Conservation (phyloP, 2,888 invertebrate genomes). For the Camptogramma bilineatum region DNA sequence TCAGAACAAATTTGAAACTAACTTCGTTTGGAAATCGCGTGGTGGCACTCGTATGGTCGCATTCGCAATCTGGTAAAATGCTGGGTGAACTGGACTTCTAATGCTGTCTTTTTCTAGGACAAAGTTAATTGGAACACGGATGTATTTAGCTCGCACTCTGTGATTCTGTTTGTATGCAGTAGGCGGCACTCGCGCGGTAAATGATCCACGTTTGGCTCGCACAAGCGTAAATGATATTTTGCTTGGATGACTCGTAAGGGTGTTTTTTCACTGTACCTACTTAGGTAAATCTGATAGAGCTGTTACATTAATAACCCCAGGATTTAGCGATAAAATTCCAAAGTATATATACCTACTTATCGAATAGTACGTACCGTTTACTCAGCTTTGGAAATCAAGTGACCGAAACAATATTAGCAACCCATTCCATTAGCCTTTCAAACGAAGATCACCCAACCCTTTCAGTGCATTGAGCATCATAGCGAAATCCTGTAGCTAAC, state of each 20-base stretch:
- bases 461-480: conserved; percentile 40
- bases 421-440: conserved; percentile 29
- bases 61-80: conserved; percentile 56
- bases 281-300: no score
- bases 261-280: conserved; percentile 35
- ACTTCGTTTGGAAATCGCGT: conserved; percentile 60
- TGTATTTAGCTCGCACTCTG: conserved; percentile 57
- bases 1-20: conserved; percentile 63
- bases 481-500: conserved; percentile 59
- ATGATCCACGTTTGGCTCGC: conserved; percentile 58
- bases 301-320: background rate
- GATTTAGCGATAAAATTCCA: background rate
- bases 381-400: background rate
- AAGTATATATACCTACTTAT: background rate
- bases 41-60: conserved; percentile 54
- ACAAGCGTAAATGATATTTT: conserved; percentile 56
- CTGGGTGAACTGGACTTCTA: conserved; percentile 52
- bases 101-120: conserved; percentile 49
- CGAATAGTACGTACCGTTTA: background rate
- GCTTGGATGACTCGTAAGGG: conserved; percentile 44
- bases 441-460: conserved; percentile 32
- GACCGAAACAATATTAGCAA: conserved; percentile 30
- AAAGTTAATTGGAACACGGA: conserved; percentile 59
- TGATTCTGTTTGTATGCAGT: conserved; percentile 64
- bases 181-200: conserved; percentile 56